Evolutionary conservation across 64 coral and sea anemone genomes (phyloP), one percentile per base, ranked within the genome.

Genomic region (Montipora cactus): DNA sequence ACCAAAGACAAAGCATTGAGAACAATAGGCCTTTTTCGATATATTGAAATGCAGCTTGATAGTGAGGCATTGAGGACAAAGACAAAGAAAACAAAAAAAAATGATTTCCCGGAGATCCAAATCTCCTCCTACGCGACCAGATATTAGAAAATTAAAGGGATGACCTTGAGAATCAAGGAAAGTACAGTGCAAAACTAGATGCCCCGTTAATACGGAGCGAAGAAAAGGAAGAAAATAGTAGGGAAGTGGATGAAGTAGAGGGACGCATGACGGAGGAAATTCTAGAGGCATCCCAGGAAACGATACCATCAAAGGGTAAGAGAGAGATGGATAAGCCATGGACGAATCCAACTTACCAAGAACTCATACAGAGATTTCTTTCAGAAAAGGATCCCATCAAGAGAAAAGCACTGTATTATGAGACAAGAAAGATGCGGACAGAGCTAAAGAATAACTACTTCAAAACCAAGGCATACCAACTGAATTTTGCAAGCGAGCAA

Each of bases 131-230:
- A 10, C 22, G 52, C 52, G 57, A 44, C 80, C 0, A 61, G 80
- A 83, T 83, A 83, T 83, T 10, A 83, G 80, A 61, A 21, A 62
- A 37, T 49, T 83, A 37, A 83, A 83, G 57, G 57, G 8, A 59
- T 83, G 52, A 83, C 52, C 52, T 25, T 62, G 80, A 83, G 13
- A 55, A 67, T 83, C 52, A 83, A 83, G 57, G 52, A 59, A 83
- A 83, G 55, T 83, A 83, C 52, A 83, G 80, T 83, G 80, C 80
- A 61, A 83, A 64, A 23, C 52, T 83, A 83, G 80, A 83, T 61
- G 12, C 80, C 64, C 28, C 0, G 8, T 83, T 18, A 52, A 37
- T 61, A 10, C 64, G 57, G 80, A 52, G 59, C 9, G 28, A 6
- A 23, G 64, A 19, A 23, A 62, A 83, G 37, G 44, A 18, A 62